Evolutionary conservation across 2,888 invertebrate species (phyloP).

Genomic region (Heliconius aoede): DNA sequence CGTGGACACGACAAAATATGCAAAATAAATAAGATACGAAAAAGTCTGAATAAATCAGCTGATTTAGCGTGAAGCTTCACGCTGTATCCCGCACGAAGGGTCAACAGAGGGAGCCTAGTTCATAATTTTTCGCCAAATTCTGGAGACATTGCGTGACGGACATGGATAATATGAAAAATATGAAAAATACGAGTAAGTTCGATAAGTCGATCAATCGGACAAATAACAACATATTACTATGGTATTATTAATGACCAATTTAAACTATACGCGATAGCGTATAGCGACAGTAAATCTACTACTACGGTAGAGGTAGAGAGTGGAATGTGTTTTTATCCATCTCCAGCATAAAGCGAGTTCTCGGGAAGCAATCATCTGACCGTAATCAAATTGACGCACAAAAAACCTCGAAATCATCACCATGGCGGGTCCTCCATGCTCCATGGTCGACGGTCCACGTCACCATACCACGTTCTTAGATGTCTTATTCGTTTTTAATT

Average conservation of each 20-base stretch:
- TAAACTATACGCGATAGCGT: conserved; percentile 9
- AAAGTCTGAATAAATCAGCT: fast-evolving
- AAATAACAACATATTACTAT: too few species aligned
- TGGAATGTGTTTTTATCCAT: conserved; percentile 48
- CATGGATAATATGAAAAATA: too few species aligned
- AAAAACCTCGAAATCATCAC: conserved; percentile 65
- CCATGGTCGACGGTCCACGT: background rate
- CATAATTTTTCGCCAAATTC: too few species aligned
- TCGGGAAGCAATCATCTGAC: conserved; percentile 58
- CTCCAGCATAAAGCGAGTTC: conserved; percentile 49
- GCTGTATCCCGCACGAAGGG: too few species aligned
- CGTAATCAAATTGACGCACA: conserved; percentile 67
- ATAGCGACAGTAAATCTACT: background rate
- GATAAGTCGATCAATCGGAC: too few species aligned
- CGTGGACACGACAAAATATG: background rate
- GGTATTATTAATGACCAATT: background rate
- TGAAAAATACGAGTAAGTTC: too few species aligned
- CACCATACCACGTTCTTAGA: background rate
- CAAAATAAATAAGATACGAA: background rate
- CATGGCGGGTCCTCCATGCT: conserved; percentile 18
- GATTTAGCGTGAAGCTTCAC: too few species aligned
- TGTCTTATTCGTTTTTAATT: conserved; percentile 25
- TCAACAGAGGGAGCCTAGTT: too few species aligned
- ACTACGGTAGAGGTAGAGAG: conserved; percentile 16
- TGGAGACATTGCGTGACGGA: too few species aligned